Evolutionary conservation across 2,797 vertebrate species (phyloP).

Genomic region (Eleutherodactylus coqui): DNA sequence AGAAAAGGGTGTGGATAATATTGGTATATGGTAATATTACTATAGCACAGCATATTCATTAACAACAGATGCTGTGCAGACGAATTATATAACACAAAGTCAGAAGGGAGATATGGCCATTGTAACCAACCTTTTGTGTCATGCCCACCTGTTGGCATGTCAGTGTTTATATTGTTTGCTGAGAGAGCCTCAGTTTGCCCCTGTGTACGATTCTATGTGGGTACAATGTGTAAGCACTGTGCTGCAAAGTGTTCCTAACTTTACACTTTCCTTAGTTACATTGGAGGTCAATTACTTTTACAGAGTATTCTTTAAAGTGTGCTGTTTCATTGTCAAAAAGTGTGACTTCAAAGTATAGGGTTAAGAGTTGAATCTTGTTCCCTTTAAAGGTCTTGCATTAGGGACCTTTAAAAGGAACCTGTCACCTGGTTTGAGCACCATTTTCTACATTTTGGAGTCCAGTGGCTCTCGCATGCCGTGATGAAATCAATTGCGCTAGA

Average conservation of each 20-base stretch:
- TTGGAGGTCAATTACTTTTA: conserved; percentile 20
- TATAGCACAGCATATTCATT: too few species aligned
- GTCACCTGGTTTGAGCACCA: too few species aligned
- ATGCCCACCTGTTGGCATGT: conserved; percentile 54
- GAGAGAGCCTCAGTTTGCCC: conserved; percentile 19
- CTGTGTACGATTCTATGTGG: not conserved
- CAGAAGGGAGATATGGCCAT: conserved; percentile 43
- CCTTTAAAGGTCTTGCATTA: too few species aligned
- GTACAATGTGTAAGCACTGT: not conserved
- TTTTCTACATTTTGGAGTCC: too few species aligned
- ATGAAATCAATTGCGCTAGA: too few species aligned
- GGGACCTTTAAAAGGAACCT: too few species aligned
- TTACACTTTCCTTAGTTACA: conserved; percentile 15
- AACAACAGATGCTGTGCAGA: not conserved
- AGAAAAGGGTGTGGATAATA: too few species aligned
- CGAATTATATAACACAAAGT: conserved; percentile 24
- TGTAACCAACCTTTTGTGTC: conserved; percentile 36
- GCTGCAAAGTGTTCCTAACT: not conserved
- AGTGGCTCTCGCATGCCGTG: too few species aligned
- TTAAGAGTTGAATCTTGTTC: not conserved
- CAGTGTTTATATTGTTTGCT: conserved; percentile 41
- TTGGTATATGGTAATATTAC: too few species aligned
- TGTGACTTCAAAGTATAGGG: not conserved
- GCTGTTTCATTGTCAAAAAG: not conserved
- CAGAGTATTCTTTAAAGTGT: conserved; percentile 20